These are phyloP conservation scores for Darevskia nairensis DNA, from an alignment of 2,797 vertebrate genomes.

Conservation along the genomic window DNA sequence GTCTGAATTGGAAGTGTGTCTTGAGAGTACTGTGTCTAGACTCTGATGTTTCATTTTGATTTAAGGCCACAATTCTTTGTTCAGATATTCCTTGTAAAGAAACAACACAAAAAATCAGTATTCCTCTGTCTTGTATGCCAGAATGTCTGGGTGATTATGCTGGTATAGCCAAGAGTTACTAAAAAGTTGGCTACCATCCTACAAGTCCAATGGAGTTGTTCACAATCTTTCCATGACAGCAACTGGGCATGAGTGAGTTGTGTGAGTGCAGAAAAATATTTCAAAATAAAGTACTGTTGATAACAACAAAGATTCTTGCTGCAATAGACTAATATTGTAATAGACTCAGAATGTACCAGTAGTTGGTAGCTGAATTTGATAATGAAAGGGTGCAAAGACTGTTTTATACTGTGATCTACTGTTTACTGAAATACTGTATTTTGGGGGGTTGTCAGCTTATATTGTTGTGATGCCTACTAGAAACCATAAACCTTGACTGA, in stretches of 20 bases:
- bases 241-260: neutral
- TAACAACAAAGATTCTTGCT: neutral
- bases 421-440: neutral
- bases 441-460: neutral
- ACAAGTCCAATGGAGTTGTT: neutral
- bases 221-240: fast-evolving
- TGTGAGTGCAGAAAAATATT: neutral
- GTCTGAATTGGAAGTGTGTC: neutral
- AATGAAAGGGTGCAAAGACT: fast-evolving
- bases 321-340: neutral
- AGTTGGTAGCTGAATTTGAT: neutral
- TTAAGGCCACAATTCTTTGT: neutral
- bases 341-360: neutral
- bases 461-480: conserved; percentile 5
- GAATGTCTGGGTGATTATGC: neutral
- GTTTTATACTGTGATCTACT: neutral
- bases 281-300: neutral
- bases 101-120: neutral
- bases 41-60: neutral
- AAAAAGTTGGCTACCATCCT: neutral
- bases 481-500: conserved; percentile 9
- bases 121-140: neutral
- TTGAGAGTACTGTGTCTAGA: neutral
- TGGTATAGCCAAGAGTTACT: neutral
- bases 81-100: neutral